Conservation (phyloP, 2,888 invertebrate genomes). For the Orchesellides sinensis region DNA sequence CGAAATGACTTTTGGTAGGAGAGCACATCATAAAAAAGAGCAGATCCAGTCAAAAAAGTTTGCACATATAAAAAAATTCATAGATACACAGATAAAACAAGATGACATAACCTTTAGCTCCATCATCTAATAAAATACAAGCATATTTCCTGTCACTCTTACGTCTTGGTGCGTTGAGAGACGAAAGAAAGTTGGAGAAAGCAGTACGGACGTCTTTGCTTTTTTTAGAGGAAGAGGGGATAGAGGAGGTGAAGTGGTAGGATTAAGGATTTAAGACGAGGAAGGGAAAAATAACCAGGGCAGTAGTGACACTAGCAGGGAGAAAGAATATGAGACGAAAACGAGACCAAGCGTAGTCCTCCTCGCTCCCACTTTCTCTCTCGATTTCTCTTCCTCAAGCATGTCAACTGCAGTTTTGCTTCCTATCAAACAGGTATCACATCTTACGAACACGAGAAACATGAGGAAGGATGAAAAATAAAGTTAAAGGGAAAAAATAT, state of each 20-base stretch:
- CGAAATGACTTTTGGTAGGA: too few species aligned
- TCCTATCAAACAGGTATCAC: constrained; percentile 16
- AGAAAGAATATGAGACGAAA: neutral
- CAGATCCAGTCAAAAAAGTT: too few species aligned
- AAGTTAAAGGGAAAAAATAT: constrained; percentile 13
- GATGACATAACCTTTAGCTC: constrained; percentile 37
- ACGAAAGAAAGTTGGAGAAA: constrained; percentile 1
- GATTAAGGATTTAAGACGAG: constrained; percentile 2
- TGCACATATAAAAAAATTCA: too few species aligned
- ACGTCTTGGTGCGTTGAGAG: neutral
- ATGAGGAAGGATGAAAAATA: neutral
- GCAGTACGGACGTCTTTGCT: constrained; percentile 6
- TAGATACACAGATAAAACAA: constrained; percentile 20
- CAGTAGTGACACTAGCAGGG: neutral
- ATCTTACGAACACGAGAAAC: neutral
- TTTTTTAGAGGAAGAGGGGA: neutral
- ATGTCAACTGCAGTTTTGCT: neutral
- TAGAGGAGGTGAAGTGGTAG: neutral
- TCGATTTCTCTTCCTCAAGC: neutral
- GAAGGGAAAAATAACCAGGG: neutral
- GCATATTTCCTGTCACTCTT: constrained; percentile 39
- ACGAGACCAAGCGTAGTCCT: neutral
- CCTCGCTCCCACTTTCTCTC: neutral
- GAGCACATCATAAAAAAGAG: too few species aligned
- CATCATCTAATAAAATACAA: constrained; percentile 41